These are phyloP conservation scores for Calameuta pallipes DNA, from an alignment of 2,888 invertebrate species.

Conservation along the genomic window DNA sequence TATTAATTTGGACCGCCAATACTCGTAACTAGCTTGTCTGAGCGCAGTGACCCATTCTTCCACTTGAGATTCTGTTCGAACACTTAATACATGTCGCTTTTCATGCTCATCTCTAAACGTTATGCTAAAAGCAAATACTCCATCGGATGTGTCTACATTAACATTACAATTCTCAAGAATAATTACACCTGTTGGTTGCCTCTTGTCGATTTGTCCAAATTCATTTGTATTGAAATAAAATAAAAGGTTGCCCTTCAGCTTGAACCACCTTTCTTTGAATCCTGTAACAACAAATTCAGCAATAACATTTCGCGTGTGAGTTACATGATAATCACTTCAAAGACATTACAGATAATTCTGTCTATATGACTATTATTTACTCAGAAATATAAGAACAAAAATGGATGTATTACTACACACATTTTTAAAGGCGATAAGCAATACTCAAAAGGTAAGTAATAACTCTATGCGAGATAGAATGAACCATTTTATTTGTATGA, in stretches of 20 bases:
- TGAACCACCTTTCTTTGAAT: slow-evolving; percentile 83
- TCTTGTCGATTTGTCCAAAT: slow-evolving; percentile 73
- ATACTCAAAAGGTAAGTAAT: not conserved
- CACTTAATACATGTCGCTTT: slow-evolving; percentile 78
- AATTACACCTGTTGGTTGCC: slow-evolving; percentile 78
- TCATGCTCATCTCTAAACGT: slow-evolving; percentile 76
- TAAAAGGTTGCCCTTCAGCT: slow-evolving; percentile 78
- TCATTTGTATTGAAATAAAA: slow-evolving; percentile 82
- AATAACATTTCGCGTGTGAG: not conserved
- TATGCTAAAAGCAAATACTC: slow-evolving; percentile 81
- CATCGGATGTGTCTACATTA: slow-evolving; percentile 75
- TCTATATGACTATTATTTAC: not conserved
- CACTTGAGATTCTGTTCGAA: slow-evolving; percentile 77
- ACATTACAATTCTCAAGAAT: slow-evolving; percentile 80
- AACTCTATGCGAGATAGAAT: not conserved
- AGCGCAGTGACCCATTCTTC: slow-evolving; percentile 78
- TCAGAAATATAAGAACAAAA: not conserved
- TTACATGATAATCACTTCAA: not conserved
- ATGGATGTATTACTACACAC: not conserved
- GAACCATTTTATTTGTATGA: not conserved
- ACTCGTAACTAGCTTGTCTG: slow-evolving; percentile 78
- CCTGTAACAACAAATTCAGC: slow-evolving; percentile 66
- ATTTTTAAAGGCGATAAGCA: not conserved
- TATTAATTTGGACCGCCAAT: slow-evolving; percentile 74
- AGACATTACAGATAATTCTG: not conserved